Evolutionary conservation across 2,113 vertebrate genomes (phyloP).

Genomic region (Crocuta crocuta): DNA sequence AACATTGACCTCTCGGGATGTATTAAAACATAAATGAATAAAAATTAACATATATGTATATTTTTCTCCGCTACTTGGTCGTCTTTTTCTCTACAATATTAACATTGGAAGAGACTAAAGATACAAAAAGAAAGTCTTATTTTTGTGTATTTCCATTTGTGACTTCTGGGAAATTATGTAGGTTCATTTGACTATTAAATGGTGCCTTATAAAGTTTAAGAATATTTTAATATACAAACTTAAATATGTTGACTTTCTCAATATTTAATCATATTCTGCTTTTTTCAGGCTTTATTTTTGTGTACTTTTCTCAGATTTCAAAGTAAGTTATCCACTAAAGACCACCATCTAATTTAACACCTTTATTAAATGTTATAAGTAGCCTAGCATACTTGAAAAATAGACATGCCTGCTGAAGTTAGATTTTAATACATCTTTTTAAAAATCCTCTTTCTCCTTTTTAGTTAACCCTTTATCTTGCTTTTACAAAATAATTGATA

Average conservation of each 20-base stretch:
- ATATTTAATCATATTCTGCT: not conserved
- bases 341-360: not conserved
- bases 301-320: constrained; percentile 48
- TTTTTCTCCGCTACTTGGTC: constrained; percentile 78
- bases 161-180: constrained; percentile 3
- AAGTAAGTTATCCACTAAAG: not conserved
- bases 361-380: constrained; percentile 35
- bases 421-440: not conserved
- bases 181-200: constrained; percentile 27
- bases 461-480: not conserved
- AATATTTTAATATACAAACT: constrained; percentile 41
- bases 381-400: constrained; percentile 26
- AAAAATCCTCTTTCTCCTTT: not conserved
- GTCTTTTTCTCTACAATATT: constrained; percentile 58
- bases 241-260: not conserved
- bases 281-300: not conserved
- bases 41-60: constrained; percentile 78
- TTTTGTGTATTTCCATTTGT: constrained; percentile 42
- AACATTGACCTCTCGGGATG: constrained; percentile 80
- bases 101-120: constrained; percentile 57
- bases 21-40: constrained; percentile 84
- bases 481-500: not conserved
- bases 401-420: not conserved
- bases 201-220: constrained; percentile 16
- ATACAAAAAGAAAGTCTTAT: constrained; percentile 32